A percentile compares a stretch with the other conserved stretches of the same genome.
phyloP scores from a whole-genome alignment of 2,113 vertebrate genomes.

The Taurulus bubalis region DNA sequence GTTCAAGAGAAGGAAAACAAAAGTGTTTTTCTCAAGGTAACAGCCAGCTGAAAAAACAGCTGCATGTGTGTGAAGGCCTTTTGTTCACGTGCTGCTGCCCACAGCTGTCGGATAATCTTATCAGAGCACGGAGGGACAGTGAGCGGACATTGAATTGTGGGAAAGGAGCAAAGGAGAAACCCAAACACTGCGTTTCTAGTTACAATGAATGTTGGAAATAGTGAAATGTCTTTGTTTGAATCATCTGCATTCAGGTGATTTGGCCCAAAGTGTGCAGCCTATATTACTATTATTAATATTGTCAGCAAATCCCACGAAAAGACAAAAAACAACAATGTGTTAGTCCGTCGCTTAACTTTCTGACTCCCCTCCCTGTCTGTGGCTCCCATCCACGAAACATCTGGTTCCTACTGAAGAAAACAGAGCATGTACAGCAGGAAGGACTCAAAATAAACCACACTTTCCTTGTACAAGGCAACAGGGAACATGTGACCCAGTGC shows the following conservation, averaged over 20 bases:
- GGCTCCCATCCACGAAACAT: neutral
- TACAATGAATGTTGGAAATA: neutral
- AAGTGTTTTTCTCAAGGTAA: conserved; percentile 50
- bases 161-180: neutral
- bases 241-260: neutral
- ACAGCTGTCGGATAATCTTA: conserved; percentile 64
- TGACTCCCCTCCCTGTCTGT: neutral
- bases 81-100: conserved; percentile 46
- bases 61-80: conserved; percentile 60
- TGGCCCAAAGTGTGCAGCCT: neutral
- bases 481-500: neutral
- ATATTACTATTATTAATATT: neutral
- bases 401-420: neutral
- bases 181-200: neutral
- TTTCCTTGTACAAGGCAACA: neutral
- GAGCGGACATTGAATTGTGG: conserved; percentile 9
- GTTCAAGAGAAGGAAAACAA: conserved; percentile 49
- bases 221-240: neutral
- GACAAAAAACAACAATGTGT: neutral
- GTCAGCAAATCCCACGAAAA: neutral
- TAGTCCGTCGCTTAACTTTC: neutral
- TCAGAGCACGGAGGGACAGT: conserved; percentile 25
- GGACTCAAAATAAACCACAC: neutral
- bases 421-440: neutral
- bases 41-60: conserved; percentile 61